phyloP scores from a whole-genome alignment of 2,797 vertebrate genomes.

The Pelochelys cantorii region DNA sequence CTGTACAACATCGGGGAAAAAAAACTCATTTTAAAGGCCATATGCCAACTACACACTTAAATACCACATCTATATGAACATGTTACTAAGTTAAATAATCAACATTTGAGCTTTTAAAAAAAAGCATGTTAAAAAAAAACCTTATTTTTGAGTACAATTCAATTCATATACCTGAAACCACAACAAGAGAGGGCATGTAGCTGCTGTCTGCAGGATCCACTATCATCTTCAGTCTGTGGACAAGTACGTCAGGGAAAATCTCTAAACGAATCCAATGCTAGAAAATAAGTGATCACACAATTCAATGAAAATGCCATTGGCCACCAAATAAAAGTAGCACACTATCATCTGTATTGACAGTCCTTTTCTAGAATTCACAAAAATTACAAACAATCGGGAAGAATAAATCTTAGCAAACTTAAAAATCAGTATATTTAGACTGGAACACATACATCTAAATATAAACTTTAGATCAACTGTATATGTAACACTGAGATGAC shows the following conservation, averaged over 20 bases:
- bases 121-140: neutral
- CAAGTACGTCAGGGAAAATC: constrained; percentile 95
- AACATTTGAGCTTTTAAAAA: neutral
- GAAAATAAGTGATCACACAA: neutral
- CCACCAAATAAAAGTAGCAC: neutral
- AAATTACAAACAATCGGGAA: neutral
- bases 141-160: neutral
- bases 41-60: neutral
- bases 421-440: neutral
- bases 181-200: constrained; percentile 98
- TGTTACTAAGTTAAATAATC: neutral
- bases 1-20: constrained; percentile 73
- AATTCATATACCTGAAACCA: constrained; percentile 90
- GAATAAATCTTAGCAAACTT: neutral
- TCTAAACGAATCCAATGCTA: constrained; percentile 99
- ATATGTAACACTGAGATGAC: neutral
- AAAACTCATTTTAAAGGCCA: neutral
- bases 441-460: neutral
- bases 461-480: neutral
- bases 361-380: neutral
- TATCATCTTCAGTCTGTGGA: constrained; percentile 95
- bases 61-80: neutral
- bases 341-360: neutral
- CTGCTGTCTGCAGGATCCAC: constrained; percentile 99
- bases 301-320: neutral